These are phyloP conservation scores for Drosophila ohnishii DNA, from an alignment of 1,140 invertebrate genomes.

Conservation along the genomic window DNA sequence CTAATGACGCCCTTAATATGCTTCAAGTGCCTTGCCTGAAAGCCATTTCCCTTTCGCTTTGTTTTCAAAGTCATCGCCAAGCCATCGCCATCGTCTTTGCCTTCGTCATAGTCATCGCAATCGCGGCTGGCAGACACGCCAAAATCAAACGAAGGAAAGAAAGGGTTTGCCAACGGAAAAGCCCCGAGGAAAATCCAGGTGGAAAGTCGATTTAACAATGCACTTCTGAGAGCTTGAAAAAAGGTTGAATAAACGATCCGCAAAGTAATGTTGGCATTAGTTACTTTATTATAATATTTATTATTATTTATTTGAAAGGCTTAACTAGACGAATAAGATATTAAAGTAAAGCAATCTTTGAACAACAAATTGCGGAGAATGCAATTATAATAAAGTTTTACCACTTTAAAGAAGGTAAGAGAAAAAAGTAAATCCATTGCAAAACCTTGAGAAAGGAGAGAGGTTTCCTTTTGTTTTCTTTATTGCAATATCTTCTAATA, in stretches of 20 bases:
- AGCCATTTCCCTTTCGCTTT: conserved; percentile 74
- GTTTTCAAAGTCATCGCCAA: conserved; percentile 74
- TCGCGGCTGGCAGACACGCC: conserved; percentile 63
- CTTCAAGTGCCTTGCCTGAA: conserved; percentile 70
- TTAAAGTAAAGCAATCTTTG: background rate
- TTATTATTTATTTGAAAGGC: background rate
- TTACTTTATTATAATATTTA: background rate
- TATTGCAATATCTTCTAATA: background rate
- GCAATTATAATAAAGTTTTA: background rate
- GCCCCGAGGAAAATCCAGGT: background rate
- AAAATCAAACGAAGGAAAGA: conserved; percentile 70
- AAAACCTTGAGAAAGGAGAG: too few species aligned
- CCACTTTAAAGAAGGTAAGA: background rate
- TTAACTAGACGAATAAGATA: too few species aligned
- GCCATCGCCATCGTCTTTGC: conserved; percentile 12
- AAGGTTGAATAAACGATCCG: background rate
- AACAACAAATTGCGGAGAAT: background rate
- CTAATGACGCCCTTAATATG: conserved; percentile 82
- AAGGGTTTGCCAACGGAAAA: conserved; percentile 43
- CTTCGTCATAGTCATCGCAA: conserved; percentile 34
- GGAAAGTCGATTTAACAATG: conserved; percentile 16
- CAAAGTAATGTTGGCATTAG: background rate
- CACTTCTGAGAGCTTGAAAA: conserved; percentile 4
- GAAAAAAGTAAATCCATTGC: background rate
- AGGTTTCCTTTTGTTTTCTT: background rate